These are phyloP conservation scores for Achroia grisella DNA, from an alignment of 1,140 invertebrate species.

Conservation along the genomic window DNA sequence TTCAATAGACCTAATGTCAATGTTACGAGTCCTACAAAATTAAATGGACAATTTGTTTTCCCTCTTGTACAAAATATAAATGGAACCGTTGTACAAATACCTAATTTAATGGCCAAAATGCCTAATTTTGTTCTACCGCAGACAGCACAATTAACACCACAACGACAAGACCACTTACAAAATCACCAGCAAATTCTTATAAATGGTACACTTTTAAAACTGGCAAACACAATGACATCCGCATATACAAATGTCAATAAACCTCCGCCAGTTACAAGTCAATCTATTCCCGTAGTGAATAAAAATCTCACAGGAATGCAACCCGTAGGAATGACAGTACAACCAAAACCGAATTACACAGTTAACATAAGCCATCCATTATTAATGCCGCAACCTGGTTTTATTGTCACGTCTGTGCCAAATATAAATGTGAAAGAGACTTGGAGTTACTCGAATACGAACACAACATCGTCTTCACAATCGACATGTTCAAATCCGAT, in stretches of 20 bases:
- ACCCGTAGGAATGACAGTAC: slow-evolving; percentile 55
- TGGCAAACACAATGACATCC: slow-evolving; percentile 54
- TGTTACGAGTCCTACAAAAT: slow-evolving; percentile 64
- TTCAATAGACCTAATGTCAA: slow-evolving; percentile 60
- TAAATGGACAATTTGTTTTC: slow-evolving; percentile 68
- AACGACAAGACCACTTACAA: slow-evolving; percentile 54
- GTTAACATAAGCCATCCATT: slow-evolving; percentile 65
- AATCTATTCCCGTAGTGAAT: slow-evolving; percentile 51
- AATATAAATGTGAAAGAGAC: slow-evolving; percentile 70
- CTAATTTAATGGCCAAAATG: slow-evolving; percentile 67
- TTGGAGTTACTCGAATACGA: slow-evolving; percentile 60
- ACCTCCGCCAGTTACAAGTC: slow-evolving; percentile 41
- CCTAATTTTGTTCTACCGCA: slow-evolving; percentile 66
- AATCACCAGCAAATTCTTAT: slow-evolving; percentile 67
- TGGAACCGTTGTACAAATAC: slow-evolving; percentile 68
- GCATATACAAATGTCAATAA: slow-evolving; percentile 49
- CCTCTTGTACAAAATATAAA: slow-evolving; percentile 69
- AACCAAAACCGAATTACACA: slow-evolving; percentile 61
- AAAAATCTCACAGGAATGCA: slow-evolving; percentile 53
- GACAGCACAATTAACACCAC: slow-evolving; percentile 42
- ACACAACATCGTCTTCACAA: slow-evolving; percentile 43
- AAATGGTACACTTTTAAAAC: slow-evolving; percentile 67
- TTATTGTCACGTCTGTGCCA: slow-evolving; percentile 69
- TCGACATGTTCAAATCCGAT: slow-evolving; percentile 51
- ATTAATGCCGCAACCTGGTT: slow-evolving; percentile 65